Conservation (phyloP, 2,797 vertebrate genomes). For the Nasua narica region DNA sequence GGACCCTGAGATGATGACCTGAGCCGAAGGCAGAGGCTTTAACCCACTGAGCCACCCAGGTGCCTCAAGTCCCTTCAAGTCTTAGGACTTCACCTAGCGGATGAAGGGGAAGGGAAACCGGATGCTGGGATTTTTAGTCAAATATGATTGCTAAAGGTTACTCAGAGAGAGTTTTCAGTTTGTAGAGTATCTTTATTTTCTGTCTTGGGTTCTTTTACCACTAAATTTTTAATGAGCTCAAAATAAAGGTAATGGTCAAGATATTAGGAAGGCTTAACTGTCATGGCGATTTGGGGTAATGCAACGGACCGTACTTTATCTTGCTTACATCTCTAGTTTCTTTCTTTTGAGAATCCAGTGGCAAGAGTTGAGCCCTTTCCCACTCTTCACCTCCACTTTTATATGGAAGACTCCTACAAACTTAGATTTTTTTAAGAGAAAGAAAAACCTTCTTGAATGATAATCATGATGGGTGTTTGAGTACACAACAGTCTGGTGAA, state of each 20-base stretch:
- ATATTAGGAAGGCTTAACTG: neutral
- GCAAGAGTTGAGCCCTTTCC: neutral
- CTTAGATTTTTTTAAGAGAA: neutral
- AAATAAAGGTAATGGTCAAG: neutral
- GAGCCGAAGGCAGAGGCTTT: too few relatives aligned
- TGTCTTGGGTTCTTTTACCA: neutral
- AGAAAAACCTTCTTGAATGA: neutral
- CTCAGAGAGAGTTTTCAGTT: neutral
- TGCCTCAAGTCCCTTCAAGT: neutral
- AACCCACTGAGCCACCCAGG: too few relatives aligned
- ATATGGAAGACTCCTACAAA: neutral
- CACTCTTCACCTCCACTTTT: neutral
- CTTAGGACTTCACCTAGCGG: neutral
- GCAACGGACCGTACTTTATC: neutral
- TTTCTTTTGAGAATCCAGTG: neutral
- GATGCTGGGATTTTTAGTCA: neutral
- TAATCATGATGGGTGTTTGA: neutral
- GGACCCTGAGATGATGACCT: too few relatives aligned
- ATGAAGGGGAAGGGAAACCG: neutral
- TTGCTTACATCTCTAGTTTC: neutral
- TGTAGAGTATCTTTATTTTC: neutral
- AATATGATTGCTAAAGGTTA: neutral
- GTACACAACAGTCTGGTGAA: neutral
- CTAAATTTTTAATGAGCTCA: constrained; percentile 8
- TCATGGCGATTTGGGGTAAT: neutral